phyloP scores from a whole-genome alignment of 2,888 invertebrate genomes.

The Hirtodrosophila confusa region DNA sequence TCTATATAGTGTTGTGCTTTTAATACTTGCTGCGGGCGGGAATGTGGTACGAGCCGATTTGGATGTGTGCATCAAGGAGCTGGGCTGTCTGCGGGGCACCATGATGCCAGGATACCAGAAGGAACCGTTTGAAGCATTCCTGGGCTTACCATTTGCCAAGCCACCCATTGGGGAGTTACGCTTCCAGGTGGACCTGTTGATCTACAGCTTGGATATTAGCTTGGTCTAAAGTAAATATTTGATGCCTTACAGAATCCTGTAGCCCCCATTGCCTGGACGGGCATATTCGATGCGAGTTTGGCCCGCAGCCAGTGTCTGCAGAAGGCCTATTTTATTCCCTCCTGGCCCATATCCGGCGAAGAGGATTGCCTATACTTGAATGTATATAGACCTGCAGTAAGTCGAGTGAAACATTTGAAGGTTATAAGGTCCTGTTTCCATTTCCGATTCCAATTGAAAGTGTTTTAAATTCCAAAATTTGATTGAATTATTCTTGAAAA shows the following conservation, averaged over 20 bases:
- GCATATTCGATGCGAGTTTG: conserved; percentile 71
- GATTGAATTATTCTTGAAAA: too few species aligned
- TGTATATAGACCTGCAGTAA: conserved; percentile 83
- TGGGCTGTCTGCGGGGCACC: conserved; percentile 76
- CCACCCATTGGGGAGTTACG: conserved; percentile 81
- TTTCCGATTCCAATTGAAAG: too few species aligned
- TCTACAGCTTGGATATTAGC: background rate
- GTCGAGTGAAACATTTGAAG: background rate
- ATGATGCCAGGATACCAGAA: conserved; percentile 68
- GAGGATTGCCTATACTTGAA: conserved; percentile 86
- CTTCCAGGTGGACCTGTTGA: conserved; percentile 67
- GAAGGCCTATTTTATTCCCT: conserved; percentile 82
- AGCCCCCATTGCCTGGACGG: conserved; percentile 64
- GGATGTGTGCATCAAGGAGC: conserved; percentile 68
- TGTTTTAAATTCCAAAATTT: too few species aligned
- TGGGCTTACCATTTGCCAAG: conserved; percentile 82
- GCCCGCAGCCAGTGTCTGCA: conserved; percentile 84
- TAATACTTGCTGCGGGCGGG: background rate
- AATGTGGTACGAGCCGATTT: conserved; percentile 26
- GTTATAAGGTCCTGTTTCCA: too few species aligned
- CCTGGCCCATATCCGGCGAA: conserved; percentile 78
- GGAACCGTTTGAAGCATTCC: conserved; percentile 80
- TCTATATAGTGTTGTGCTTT: background rate
- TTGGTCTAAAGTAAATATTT: background rate
- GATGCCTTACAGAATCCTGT: conserved; percentile 74